Conservation (phyloP, 2,797 vertebrate species). For the Notolepis coatsorum region DNA sequence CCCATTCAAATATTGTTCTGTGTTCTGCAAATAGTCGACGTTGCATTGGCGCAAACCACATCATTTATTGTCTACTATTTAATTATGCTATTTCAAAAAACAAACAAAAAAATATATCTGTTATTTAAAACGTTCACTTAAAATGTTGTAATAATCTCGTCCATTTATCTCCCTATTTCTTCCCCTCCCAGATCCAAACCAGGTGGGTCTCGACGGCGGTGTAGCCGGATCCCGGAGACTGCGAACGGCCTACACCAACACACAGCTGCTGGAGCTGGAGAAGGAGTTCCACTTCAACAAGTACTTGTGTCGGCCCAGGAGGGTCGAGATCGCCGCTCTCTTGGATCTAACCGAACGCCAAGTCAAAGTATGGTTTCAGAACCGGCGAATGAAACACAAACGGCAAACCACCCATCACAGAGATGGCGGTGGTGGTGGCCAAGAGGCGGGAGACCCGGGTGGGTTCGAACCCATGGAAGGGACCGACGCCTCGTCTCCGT, state of each 20-base stretch:
- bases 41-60: too few species aligned
- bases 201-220: slow-evolving; percentile 76
- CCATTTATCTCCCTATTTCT: too few species aligned
- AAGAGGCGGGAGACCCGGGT: slow-evolving; percentile 80
- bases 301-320: slow-evolving; percentile 88
- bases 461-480: slow-evolving; percentile 83
- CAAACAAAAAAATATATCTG: too few species aligned
- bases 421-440: slow-evolving; percentile 72
- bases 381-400: slow-evolving; percentile 92
- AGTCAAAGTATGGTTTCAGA: slow-evolving; percentile 93
- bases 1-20: too few species aligned
- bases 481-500: slow-evolving; percentile 75
- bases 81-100: too few species aligned
- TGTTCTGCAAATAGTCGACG: too few species aligned
- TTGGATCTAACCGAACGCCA: slow-evolving; percentile 90
- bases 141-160: too few species aligned
- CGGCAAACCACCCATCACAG: slow-evolving; percentile 86
- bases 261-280: slow-evolving; percentile 90
- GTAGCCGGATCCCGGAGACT: slow-evolving; percentile 79
- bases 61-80: too few species aligned
- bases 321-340: slow-evolving; percentile 89
- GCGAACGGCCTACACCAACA: slow-evolving; percentile 90
- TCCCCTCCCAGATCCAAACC: slow-evolving; percentile 74
- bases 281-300: slow-evolving; percentile 93
- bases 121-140: too few species aligned